A percentile compares a stretch with the other conserved stretches of the same genome.
Evolutionary conservation across 2,888 invertebrate species (phyloP).

Genomic region (Agapostemon virescens): DNA sequence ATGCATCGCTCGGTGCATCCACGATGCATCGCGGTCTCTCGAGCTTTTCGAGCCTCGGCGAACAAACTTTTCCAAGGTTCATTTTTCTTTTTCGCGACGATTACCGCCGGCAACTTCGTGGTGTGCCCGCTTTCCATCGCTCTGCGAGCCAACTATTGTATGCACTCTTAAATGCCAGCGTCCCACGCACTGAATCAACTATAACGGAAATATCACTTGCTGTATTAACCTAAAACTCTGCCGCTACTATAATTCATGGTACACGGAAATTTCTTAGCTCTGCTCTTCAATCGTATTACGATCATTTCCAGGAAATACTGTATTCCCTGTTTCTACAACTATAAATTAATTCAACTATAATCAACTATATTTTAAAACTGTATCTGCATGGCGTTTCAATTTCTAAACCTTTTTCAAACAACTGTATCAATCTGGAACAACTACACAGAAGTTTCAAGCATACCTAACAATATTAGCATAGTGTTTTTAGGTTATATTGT

Average conservation of each 20-base stretch:
- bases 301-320: neutral
- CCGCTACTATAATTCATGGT: neutral
- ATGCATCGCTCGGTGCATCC: slow-evolving; percentile 18
- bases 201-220: neutral
- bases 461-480: too few relatives aligned
- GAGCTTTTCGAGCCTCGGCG: neutral
- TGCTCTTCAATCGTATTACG: neutral
- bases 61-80: slow-evolving; percentile 16
- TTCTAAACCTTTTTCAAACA: too few relatives aligned
- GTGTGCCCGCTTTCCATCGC: slow-evolving; percentile 1
- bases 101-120: neutral
- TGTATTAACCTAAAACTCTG: neutral
- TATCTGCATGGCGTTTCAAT: neutral
- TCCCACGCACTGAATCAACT: neutral
- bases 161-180: neutral
- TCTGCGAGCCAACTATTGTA: neutral
- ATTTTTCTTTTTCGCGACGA: neutral
- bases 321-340: neutral
- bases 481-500: too few relatives aligned
- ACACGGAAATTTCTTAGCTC: neutral
- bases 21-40: slow-evolving; percentile 8
- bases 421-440: too few relatives aligned
- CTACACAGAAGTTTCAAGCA: too few relatives aligned
- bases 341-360: neutral
- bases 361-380: neutral